Percentiles rank a stretch among this genome's conserved stretches.
phyloP scores from a whole-genome alignment of 2,113 vertebrate species.

The Mustela lutreola region DNA sequence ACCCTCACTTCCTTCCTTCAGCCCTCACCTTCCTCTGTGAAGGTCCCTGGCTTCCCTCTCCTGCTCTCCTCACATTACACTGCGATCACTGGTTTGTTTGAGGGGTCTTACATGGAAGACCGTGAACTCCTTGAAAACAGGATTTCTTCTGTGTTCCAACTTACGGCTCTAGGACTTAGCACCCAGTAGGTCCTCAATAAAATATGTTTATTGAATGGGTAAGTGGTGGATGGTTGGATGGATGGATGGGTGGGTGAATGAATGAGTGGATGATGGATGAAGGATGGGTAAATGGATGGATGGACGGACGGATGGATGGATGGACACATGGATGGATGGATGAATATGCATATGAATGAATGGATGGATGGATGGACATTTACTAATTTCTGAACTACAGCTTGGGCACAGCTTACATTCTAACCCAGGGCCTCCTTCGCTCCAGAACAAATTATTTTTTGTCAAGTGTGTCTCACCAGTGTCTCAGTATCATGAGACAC shows the following conservation, averaged over 20 bases:
- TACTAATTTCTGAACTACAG: background rate
- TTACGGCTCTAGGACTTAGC: background rate
- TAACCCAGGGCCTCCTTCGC: background rate
- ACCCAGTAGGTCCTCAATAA: background rate
- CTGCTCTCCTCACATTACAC: background rate
- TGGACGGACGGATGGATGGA: background rate
- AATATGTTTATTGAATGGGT: background rate
- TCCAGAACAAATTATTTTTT: background rate
- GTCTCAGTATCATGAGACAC: background rate
- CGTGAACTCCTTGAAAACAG: background rate
- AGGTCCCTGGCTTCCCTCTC: background rate
- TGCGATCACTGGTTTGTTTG: background rate
- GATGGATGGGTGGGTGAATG: background rate
- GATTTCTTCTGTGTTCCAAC: background rate
- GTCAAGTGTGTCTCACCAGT: too few species aligned
- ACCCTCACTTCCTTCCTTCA: background rate
- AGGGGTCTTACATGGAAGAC: background rate
- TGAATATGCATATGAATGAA: background rate
- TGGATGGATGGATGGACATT: background rate
- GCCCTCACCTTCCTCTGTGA: background rate
- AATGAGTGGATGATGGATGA: fast-evolving
- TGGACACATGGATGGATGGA: background rate
- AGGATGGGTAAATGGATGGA: background rate
- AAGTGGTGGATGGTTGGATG: background rate
- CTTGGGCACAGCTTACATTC: background rate